Evolutionary conservation across 2,113 vertebrate genomes (phyloP).

Genomic region (Struthio camelus): DNA sequence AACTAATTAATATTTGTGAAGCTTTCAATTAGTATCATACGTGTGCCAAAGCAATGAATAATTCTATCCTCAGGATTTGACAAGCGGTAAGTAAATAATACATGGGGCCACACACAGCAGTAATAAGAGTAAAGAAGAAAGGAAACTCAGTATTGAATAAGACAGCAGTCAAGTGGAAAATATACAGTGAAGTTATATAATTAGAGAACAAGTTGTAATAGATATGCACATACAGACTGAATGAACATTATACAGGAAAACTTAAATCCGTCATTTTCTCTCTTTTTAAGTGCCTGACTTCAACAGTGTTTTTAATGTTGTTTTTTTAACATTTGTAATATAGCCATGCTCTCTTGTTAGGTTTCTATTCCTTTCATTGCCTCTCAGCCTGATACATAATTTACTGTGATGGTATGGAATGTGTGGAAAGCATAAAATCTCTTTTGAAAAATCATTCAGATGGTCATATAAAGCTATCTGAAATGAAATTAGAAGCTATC

Average conservation of each 20-base stretch:
- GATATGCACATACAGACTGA: not conserved
- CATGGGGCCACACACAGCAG: not conserved
- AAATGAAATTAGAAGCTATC: not conserved
- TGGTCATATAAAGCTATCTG: not conserved
- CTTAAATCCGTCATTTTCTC: not conserved
- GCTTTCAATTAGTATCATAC: not conserved
- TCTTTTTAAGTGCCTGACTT: not conserved
- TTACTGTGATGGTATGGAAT: not conserved
- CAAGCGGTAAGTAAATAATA: not conserved
- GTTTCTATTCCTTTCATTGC: not conserved
- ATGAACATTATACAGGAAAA: not conserved
- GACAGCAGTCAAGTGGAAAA: not conserved
- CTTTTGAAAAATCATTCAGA: not conserved
- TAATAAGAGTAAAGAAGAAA: not conserved
- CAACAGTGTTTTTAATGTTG: not conserved
- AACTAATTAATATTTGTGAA: not conserved
- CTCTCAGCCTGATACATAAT: not conserved
- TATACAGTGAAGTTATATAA: not conserved
- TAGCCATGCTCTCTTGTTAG: not conserved
- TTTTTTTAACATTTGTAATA: not conserved
- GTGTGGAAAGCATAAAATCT: not conserved
- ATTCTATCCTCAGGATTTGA: not conserved
- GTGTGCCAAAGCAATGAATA: not conserved
- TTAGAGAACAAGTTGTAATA: not conserved
- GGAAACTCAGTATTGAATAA: not conserved